These are phyloP conservation scores for Melospiza melodia DNA, from an alignment of 2,113 vertebrate genomes.

Conservation along the genomic window DNA sequence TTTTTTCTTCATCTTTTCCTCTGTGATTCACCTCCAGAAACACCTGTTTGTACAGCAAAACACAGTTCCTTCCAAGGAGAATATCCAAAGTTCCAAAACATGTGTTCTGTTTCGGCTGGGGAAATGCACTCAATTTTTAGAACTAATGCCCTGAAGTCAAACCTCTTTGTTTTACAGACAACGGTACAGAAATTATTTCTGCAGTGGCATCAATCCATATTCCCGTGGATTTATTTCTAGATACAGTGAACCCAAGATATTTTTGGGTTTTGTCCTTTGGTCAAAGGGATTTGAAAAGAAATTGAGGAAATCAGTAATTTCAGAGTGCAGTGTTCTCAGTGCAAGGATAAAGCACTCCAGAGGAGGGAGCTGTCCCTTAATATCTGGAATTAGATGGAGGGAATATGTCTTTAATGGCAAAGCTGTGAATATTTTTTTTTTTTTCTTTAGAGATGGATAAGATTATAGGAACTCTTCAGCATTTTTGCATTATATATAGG, in stretches of 20 bases:
- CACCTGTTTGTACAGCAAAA: background rate
- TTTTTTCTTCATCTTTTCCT: background rate
- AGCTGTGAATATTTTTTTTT: background rate
- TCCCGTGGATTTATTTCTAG: background rate
- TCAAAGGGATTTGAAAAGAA: background rate
- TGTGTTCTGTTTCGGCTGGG: background rate
- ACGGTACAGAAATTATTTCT: background rate
- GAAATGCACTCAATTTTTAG: background rate
- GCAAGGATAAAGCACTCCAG: background rate
- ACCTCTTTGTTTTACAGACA: background rate
- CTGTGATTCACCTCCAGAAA: background rate
- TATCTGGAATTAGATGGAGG: background rate
- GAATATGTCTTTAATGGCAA: background rate
- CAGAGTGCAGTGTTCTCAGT: background rate
- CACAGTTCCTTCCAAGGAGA: background rate
- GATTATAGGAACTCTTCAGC: background rate
- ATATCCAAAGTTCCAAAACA: background rate
- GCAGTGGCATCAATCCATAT: background rate
- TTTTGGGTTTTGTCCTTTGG: background rate
- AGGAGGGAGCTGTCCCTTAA: conserved; percentile 45
- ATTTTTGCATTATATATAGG: background rate
- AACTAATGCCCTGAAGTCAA: background rate
- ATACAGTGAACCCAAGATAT: background rate
- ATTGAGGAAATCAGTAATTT: background rate
- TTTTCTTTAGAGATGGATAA: background rate